Base-by-base conservation (phyloP, 1,140 invertebrate species). In the Heliconius hewitsoni region DNA sequence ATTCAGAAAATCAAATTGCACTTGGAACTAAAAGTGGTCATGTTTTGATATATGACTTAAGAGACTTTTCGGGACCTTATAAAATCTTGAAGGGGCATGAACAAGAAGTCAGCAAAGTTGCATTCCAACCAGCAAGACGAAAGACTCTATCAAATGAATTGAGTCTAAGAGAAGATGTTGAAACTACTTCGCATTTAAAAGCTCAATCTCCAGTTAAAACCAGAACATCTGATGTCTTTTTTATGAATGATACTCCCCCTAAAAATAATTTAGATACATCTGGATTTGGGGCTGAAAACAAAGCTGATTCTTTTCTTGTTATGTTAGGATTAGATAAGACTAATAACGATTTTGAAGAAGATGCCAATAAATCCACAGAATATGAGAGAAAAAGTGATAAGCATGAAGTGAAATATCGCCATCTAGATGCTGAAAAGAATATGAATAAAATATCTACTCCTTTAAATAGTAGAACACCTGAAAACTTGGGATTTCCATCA, bases 11-110 rank as follows among this genome's bases (percentile, higher is more conserved):
- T 79, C 86, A 87, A 79, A 89, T 95, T 16, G 94, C 90, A 52
- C 86, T 95, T n/a, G 93, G 94, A 19, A 90, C 90, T 46, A 94
- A 91, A 78, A 92, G 89, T 90, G 93, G 94, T 37, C 73, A 88
- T 81, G 82, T 93, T 23, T 80, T 94, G 18, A 78, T 94, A 34
- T 95, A 95, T 87, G 94, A 95, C 84, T 85, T 95, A 18, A 88
- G 94, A 82, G 90, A 95, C 81, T 85, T 93, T 42, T 87, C 84
- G 34, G 86, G 79, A 57, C 94, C 94, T 9, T 84, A 89, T 18
- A 90, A 92, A 86, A 70, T 90, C 42, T 78, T 95, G 19, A 91
- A 90, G 78, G 90, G 91, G 16, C 92, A 95, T 84, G 90, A 92
- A 34, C 86, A 90, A 79, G 86, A 90, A 78, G 91, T 95, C 5